A percentile compares a stretch with the other conserved stretches of the same genome.
These are phyloP conservation scores for Volucella zonaria DNA, from an alignment of 2,888 invertebrate genomes.

Conservation along the genomic window DNA sequence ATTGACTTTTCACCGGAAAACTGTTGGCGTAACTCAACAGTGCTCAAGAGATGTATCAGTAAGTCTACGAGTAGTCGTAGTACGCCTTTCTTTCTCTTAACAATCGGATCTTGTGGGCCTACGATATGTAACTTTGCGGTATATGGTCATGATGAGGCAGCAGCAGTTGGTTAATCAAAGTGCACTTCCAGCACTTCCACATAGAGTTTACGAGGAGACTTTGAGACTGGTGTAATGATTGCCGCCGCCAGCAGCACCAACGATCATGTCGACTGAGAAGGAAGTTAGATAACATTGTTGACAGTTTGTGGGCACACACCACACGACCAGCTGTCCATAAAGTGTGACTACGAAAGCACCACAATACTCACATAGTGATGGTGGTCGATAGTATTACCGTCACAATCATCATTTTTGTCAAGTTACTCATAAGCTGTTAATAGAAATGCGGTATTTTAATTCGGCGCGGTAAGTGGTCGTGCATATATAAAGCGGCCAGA, in stretches of 20 bases:
- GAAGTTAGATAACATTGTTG: constrained; percentile 56
- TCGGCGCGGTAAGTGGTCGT: background rate
- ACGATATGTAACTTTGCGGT: background rate
- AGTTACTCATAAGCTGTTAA: constrained; percentile 31
- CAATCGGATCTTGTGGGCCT: constrained; percentile 1
- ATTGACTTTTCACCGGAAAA: constrained; percentile 36
- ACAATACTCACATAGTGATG: too few relatives aligned
- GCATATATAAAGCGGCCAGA: constrained; percentile 5
- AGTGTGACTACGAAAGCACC: constrained; percentile 16
- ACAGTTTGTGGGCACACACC: constrained; percentile 52
- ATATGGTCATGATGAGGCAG: constrained; percentile 1
- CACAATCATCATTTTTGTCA: constrained; percentile 4
- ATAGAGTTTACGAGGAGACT: constrained; percentile 11
- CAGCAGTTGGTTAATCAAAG: constrained; percentile 30
- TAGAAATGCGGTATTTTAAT: constrained; percentile 23
- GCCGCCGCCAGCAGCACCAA: constrained; percentile 21
- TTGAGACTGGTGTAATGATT: constrained; percentile 10
- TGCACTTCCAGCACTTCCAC: constrained; percentile 44
- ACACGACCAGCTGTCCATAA: constrained; percentile 11
- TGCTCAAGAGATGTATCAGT: constrained; percentile 16
- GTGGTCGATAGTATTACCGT: background rate
- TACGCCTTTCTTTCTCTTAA: constrained; percentile 9
- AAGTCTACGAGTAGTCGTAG: background rate
- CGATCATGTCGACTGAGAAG: constrained; percentile 48
- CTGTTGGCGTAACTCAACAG: constrained; percentile 34